These are phyloP conservation scores for Xestia xanthographa DNA, from an alignment of 2,888 invertebrate genomes.

Conservation along the genomic window DNA sequence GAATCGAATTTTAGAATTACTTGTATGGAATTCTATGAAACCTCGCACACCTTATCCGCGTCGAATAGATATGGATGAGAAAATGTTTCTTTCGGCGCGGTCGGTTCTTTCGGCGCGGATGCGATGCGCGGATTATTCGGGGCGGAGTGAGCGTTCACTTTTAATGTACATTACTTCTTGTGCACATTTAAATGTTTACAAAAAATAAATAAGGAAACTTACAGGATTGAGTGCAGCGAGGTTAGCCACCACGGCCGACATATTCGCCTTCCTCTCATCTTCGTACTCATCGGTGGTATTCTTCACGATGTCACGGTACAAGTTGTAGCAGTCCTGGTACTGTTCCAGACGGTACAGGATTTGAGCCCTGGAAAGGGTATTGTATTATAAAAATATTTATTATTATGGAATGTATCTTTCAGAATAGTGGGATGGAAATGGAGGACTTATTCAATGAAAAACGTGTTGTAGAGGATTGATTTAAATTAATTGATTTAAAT, in stretches of 20 bases:
- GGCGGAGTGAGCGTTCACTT: too few relatives aligned
- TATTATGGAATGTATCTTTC: not conserved
- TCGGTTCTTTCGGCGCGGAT: not conserved
- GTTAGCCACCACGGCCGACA: slow-evolving; percentile 97
- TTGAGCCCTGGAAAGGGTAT: slow-evolving; percentile 92
- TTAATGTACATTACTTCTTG: not conserved
- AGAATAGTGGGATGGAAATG: not conserved
- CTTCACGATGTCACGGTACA: slow-evolving; percentile 97
- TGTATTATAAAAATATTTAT: not conserved
- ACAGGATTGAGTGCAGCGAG: slow-evolving; percentile 92
- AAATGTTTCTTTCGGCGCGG: not conserved
- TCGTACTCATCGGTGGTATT: slow-evolving; percentile 98
- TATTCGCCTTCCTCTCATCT: slow-evolving; percentile 98
- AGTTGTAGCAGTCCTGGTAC: slow-evolving; percentile 96
- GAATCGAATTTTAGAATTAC: too few relatives aligned
- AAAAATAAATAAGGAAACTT: slow-evolving; percentile 73
- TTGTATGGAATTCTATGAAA: too few relatives aligned
- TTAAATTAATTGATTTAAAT: too few relatives aligned
- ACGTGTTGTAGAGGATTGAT: not conserved
- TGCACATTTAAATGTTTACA: not conserved
- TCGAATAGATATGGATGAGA: too few relatives aligned
- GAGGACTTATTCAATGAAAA: not conserved
- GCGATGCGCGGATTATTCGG: too few relatives aligned
- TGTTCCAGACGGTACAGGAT: slow-evolving; percentile 96
- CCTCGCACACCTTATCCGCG: too few relatives aligned